Percentiles rank a stretch among this genome's conserved stretches.
Conservation (phyloP, 1,140 invertebrate species). For the Andricus grossulariae region DNA sequence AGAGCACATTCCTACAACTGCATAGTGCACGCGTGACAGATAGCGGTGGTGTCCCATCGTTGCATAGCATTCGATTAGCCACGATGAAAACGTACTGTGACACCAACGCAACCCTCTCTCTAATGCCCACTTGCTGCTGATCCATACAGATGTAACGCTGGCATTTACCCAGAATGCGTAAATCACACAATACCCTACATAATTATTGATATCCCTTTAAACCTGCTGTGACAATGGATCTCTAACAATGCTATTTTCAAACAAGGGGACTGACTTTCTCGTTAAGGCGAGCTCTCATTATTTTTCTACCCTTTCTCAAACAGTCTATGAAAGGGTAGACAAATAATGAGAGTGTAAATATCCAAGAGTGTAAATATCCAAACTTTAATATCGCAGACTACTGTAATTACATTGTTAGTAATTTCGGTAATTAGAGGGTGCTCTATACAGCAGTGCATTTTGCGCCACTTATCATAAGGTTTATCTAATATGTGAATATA, state of each 20-base stretch:
- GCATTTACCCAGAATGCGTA: slow-evolving; percentile 24
- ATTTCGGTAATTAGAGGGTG: no score
- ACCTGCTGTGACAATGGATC: background rate
- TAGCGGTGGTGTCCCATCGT: slow-evolving; percentile 21
- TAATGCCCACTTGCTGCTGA: background rate
- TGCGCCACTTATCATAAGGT: no score
- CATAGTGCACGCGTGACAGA: slow-evolving; percentile 22
- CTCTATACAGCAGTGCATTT: no score
- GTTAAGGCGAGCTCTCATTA: background rate
- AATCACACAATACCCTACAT: slow-evolving; percentile 20
- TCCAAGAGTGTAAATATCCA: no score
- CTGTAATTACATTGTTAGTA: no score
- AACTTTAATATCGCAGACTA: no score
- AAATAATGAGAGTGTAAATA: no score
- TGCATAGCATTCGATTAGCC: slow-evolving; percentile 22
- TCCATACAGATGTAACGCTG: background rate
- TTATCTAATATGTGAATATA: no score
- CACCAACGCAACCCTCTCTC: background rate
- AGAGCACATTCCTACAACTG: slow-evolving; percentile 40
- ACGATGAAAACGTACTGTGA: slow-evolving; percentile 27
- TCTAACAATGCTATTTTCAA: slow-evolving; percentile 11
- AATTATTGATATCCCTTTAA: slow-evolving; percentile 7
- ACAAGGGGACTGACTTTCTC: background rate
- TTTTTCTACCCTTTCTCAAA: background rate
- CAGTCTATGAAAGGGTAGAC: no score